Evolutionary conservation across 2,113 vertebrate species (phyloP).

Genomic region (Stomatorhinus ivindoensis): DNA sequence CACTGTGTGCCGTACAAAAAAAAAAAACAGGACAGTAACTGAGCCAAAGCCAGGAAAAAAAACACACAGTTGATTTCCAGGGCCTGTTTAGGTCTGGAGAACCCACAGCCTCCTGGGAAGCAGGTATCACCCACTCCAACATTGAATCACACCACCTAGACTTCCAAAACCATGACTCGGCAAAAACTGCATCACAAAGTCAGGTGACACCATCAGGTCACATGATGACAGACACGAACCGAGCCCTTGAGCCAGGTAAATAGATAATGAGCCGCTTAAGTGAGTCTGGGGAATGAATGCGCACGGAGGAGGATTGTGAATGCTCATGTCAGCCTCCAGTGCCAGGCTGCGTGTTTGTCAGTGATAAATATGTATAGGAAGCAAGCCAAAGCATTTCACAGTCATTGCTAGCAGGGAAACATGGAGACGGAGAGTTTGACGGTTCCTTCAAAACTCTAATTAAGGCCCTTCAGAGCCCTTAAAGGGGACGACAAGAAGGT

Average conservation of each 20-base stretch:
- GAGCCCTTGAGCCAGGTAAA: neutral
- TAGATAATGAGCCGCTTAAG: neutral
- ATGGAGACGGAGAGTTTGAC: conserved; percentile 20
- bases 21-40: neutral
- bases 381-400: conserved; percentile 23
- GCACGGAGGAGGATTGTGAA: neutral
- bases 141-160: neutral
- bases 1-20: neutral
- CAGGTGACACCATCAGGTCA: neutral
- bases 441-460: conserved; percentile 23
- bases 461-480: conserved; percentile 28
- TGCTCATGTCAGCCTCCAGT: neutral
- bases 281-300: neutral
- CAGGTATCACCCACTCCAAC: neutral
- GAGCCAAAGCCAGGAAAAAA: neutral
- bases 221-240: neutral
- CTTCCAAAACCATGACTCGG: too few species aligned
- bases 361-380: conserved; percentile 27
- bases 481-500: conserved; percentile 33
- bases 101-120: neutral
- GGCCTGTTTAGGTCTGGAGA: neutral
- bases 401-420: conserved; percentile 4
- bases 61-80: neutral
- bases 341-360: conserved; percentile 10
- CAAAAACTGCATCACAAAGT: neutral